phyloP scores from a whole-genome alignment of 1,140 invertebrate genomes.

The Campoletis sonorensis region DNA sequence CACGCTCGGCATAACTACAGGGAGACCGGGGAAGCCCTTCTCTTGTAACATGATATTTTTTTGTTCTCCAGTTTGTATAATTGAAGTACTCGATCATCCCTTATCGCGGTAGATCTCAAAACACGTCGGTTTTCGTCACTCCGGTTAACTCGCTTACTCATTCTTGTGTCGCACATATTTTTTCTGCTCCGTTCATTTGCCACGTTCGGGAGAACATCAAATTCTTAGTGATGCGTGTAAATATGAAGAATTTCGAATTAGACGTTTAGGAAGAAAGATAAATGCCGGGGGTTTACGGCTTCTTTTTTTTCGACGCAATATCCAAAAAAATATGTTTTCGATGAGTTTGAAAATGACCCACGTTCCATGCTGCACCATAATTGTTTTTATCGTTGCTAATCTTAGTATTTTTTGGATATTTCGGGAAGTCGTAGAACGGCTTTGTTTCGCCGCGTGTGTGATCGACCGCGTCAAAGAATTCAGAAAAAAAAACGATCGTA shows the following conservation, averaged over 20 bases:
- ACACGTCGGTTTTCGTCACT: conserved; percentile 58
- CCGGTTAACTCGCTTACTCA: conserved; percentile 1
- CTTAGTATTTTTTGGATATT: neutral
- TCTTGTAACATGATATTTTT: conserved; percentile 50
- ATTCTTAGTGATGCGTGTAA: neutral
- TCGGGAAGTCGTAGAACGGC: neutral
- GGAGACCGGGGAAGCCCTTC: neutral
- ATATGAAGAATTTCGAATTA: neutral
- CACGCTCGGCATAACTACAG: neutral
- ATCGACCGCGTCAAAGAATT: neutral
- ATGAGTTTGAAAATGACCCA: neutral
- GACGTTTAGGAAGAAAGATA: neutral
- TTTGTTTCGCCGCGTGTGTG: neutral
- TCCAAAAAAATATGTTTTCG: neutral
- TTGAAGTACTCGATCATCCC: conserved; percentile 59
- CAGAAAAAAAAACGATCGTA: too few relatives aligned
- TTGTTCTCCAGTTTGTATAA: conserved; percentile 48
- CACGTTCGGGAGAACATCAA: neutral
- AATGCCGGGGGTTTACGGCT: neutral
- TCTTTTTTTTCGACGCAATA: neutral
- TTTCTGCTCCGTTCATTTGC: neutral
- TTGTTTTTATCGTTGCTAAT: neutral
- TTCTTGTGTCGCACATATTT: neutral
- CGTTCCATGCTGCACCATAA: neutral
- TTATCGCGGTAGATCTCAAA: conserved; percentile 50